A percentile compares a stretch with the other conserved stretches of the same genome.
Evolutionary conservation across 53 echinoderm and acorn worm species (phyloP).

Genomic region (Luidia sarsii): DNA sequence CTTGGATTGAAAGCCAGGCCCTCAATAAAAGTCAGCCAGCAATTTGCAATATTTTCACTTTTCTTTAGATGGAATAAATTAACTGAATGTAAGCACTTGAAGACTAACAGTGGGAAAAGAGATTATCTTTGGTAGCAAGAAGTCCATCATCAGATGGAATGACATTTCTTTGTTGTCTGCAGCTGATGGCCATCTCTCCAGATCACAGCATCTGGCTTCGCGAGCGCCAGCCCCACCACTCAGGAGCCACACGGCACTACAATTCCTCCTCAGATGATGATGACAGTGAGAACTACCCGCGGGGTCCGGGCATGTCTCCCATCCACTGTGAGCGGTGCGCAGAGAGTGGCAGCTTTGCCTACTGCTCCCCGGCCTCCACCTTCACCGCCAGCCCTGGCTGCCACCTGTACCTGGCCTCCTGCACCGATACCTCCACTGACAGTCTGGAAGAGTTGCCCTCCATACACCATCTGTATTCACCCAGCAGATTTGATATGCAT

Average conservation of each 20-base stretch:
- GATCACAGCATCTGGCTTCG: conserved; percentile 86
- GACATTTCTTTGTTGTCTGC: not conserved
- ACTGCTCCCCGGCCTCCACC: conserved; percentile 63
- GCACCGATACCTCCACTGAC: conserved; percentile 90
- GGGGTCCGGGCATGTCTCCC: conserved; percentile 84
- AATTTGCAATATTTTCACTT: too few relatives aligned
- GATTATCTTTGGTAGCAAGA: too few relatives aligned
- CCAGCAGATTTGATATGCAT: conserved; percentile 69
- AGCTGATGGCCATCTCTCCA: conserved; percentile 89
- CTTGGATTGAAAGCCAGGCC: too few relatives aligned
- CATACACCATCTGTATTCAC: not conserved
- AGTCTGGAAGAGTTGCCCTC: conserved; percentile 38
- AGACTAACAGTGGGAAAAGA: too few relatives aligned
- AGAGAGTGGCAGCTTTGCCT: conserved; percentile 73
- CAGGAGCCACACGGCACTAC: conserved; percentile 72
- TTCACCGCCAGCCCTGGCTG: conserved; percentile 44
- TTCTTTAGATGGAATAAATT: too few relatives aligned
- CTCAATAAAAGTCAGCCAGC: too few relatives aligned
- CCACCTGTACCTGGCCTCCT: conserved; percentile 81
- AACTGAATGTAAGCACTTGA: too few relatives aligned
- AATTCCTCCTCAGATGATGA: conserved; percentile 55
- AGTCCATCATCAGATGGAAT: too few relatives aligned
- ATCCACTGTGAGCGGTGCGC: conserved; percentile 81
- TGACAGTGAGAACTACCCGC: conserved; percentile 62
- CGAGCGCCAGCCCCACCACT: conserved; percentile 78